phyloP scores from a whole-genome alignment of 2,113 vertebrate genomes.

The Sinocyclocheilus maitianheensis region DNA sequence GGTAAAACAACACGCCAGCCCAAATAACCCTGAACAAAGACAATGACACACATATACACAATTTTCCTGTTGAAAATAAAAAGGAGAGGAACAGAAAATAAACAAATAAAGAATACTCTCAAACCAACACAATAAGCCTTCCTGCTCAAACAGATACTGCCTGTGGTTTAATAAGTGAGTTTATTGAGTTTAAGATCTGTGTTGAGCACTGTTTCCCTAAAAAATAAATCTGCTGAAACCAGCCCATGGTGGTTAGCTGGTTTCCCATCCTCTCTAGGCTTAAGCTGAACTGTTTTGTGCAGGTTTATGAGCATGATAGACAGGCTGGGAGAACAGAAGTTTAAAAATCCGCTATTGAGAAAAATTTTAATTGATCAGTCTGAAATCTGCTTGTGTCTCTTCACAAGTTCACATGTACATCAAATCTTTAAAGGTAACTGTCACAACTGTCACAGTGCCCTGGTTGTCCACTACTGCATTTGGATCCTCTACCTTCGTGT shows the following conservation, averaged over 20 bases:
- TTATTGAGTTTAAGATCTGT: neutral
- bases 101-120: neutral
- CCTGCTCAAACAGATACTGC: neutral
- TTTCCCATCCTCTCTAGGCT: neutral
- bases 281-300: neutral
- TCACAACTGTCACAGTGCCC: too few relatives aligned
- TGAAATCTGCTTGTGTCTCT: too few relatives aligned
- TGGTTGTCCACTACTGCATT: too few relatives aligned
- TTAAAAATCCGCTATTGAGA: too few relatives aligned
- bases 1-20: conserved; percentile 26
- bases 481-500: too few relatives aligned
- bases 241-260: neutral
- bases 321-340: neutral
- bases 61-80: conserved; percentile 21
- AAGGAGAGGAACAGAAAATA: neutral
- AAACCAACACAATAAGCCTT: neutral
- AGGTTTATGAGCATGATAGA: neutral
- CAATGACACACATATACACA: neutral
- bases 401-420: too few relatives aligned
- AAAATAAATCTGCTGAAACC: neutral
- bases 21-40: conserved; percentile 22
- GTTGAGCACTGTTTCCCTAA: neutral
- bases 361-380: too few relatives aligned
- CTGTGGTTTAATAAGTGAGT: neutral
- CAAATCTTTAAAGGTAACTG: too few relatives aligned